Evolutionary conservation across 2,888 invertebrate genomes (phyloP).

Genomic region (Coremacera marginata): DNA sequence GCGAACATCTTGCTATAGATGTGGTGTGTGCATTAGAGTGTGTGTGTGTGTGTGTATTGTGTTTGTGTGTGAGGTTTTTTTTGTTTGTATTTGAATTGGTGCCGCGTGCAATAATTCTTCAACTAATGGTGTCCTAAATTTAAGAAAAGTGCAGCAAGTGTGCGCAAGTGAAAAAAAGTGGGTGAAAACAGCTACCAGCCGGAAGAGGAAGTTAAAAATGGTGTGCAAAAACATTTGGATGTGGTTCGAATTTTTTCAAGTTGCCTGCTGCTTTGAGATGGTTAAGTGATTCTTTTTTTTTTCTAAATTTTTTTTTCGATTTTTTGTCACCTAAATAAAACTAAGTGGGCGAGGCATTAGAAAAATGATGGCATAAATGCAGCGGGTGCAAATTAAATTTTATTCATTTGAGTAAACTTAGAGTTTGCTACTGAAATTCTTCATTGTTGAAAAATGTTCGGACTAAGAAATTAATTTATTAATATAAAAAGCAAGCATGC

Average conservation of each 20-base stretch:
- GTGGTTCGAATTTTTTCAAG: slow-evolving; percentile 7
- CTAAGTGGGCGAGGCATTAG: too few species aligned
- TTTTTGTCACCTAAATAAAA: too few species aligned
- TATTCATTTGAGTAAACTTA: too few species aligned
- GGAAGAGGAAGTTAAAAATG: not conserved
- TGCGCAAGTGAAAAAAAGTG: not conserved
- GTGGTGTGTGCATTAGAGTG: not conserved
- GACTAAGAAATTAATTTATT: too few species aligned
- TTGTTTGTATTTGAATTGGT: slow-evolving; percentile 6
- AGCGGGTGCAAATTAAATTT: too few species aligned
- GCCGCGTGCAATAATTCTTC: slow-evolving; percentile 36
- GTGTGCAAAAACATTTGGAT: slow-evolving; percentile 7
- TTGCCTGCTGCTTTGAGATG: not conserved
- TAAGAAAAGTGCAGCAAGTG: not conserved
- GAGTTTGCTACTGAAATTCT: too few species aligned
- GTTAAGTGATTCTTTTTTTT: slow-evolving; percentile 9
- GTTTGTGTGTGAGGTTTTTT: not conserved
- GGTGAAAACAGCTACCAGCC: not conserved
- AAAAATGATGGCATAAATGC: too few species aligned
- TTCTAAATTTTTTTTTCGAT: not conserved
- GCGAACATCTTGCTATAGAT: not conserved
- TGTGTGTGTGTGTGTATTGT: slow-evolving; percentile 25
- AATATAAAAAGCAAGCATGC: too few species aligned
- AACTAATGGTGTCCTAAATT: slow-evolving; percentile 38
- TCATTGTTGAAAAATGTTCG: too few species aligned